phyloP scores from a whole-genome alignment of 2,888 invertebrate genomes.

The Mesorhabditis sp. region DNA sequence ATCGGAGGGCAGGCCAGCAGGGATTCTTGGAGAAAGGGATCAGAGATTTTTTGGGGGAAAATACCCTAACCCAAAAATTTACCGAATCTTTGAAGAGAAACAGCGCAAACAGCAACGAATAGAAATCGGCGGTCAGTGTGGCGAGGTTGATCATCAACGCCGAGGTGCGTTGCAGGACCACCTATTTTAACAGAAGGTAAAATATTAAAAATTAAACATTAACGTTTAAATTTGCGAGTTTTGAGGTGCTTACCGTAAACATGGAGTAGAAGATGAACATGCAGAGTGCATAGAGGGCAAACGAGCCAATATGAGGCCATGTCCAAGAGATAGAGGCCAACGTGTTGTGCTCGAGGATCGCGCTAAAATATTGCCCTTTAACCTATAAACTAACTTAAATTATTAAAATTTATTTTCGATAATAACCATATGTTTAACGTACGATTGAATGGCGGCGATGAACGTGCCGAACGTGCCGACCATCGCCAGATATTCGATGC shows the following conservation, averaged over 20 bases:
- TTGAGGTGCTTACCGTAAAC: conserved; percentile 60
- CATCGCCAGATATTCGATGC: conserved; percentile 77
- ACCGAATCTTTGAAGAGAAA: conserved; percentile 78
- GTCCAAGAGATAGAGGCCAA: conserved; percentile 69
- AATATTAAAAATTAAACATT: conserved; percentile 66
- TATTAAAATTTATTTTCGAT: conserved; percentile 58
- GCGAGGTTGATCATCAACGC: conserved; percentile 80
- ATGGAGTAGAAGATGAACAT: conserved; percentile 69
- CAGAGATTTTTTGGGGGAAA: too few species aligned
- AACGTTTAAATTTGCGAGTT: conserved; percentile 68
- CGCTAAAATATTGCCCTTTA: conserved; percentile 57
- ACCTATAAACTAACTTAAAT: conserved; percentile 9
- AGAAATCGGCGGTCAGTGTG: conserved; percentile 78
- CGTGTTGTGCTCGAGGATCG: conserved; percentile 71
- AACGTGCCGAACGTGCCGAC: conserved; percentile 77
- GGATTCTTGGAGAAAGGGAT: too few species aligned
- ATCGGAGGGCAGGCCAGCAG: too few species aligned
- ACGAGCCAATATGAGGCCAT: conserved; percentile 58
- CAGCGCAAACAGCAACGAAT: conserved; percentile 76
- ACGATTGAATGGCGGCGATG: conserved; percentile 74
- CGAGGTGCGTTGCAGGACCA: conserved; percentile 64
- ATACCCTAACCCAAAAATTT: conserved; percentile 30
- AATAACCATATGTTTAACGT: conserved; percentile 9
- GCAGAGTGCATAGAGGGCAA: conserved; percentile 67
- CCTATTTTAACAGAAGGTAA: background rate